Evolutionary conservation across 2,888 invertebrate genomes (phyloP).

Genomic region (Chrysodeixis includens): DNA sequence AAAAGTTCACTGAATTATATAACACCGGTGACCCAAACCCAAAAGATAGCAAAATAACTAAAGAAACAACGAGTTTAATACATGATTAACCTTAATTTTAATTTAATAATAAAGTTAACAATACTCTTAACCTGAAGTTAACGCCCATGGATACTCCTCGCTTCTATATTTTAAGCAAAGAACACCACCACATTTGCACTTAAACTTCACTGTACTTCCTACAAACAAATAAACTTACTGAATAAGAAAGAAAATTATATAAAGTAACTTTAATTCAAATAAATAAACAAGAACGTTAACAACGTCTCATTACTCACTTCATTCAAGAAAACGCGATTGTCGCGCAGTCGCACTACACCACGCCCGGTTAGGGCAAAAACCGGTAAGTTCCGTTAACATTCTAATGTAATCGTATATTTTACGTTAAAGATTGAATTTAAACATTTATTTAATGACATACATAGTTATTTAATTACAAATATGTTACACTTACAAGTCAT

Average conservation of each 20-base stretch:
- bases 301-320: slow-evolving; percentile 79
- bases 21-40: slow-evolving; percentile 35
- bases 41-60: slow-evolving; percentile 32
- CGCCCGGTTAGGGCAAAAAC: slow-evolving; percentile 79
- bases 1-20: slow-evolving; percentile 48
- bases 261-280: slow-evolving; percentile 67
- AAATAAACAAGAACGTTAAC: slow-evolving; percentile 78
- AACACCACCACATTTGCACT: slow-evolving; percentile 63
- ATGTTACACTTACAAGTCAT: no score
- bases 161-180: slow-evolving; percentile 64
- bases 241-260: slow-evolving; percentile 60
- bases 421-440: no score
- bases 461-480: no score
- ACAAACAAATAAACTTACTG: slow-evolving; percentile 37
- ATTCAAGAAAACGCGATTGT: slow-evolving; percentile 72
- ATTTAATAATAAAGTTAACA: slow-evolving; percentile 83
- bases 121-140: slow-evolving; percentile 83
- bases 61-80: slow-evolving; percentile 54
- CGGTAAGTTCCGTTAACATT: slow-evolving; percentile 58
- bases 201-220: slow-evolving; percentile 55
- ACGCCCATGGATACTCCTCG: slow-evolving; percentile 84
- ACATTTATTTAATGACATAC: no score
- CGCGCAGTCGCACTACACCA: slow-evolving; percentile 87
- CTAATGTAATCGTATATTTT: slow-evolving; percentile 17
- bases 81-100: slow-evolving; percentile 74